Evolutionary conservation across 2,113 vertebrate species (phyloP).

Genomic region (Chiloscyllium plagiosum): DNA sequence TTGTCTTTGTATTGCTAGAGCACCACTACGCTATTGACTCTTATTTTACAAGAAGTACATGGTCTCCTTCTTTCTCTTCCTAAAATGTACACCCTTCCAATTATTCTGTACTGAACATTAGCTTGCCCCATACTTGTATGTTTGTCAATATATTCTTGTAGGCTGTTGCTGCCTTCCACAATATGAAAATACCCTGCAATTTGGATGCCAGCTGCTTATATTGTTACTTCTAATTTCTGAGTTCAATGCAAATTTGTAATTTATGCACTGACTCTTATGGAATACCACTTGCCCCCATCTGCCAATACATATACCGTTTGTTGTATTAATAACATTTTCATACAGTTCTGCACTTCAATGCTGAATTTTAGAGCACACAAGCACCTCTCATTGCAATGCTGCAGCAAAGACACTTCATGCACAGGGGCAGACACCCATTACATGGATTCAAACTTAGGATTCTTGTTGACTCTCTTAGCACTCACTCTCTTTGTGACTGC

Average conservation of each 20-base stretch:
- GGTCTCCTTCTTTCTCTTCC: not conserved
- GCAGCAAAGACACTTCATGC: too few species aligned
- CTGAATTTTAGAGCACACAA: too few species aligned
- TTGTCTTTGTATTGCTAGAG: not conserved
- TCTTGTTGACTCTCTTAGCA: too few species aligned
- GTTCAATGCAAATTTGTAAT: not conserved
- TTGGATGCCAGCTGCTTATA: not conserved
- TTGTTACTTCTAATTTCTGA: not conserved
- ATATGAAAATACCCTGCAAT: not conserved
- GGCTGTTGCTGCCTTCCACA: not conserved
- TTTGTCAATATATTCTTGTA: not conserved
- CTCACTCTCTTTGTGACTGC: too few species aligned
- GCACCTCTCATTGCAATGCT: too few species aligned
- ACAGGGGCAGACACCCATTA: too few species aligned
- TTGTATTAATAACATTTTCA: too few species aligned
- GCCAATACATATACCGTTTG: not conserved
- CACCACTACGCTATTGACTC: not conserved
- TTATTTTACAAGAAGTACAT: not conserved
- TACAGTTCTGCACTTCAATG: too few species aligned
- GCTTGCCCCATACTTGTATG: not conserved
- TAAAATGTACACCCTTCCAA: not conserved
- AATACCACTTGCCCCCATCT: not conserved
- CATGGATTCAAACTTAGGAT: too few species aligned
- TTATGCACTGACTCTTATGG: not conserved
- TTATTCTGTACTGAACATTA: not conserved